Base-by-base conservation (phyloP, 2,113 vertebrate genomes). In the Callospermophilus lateralis region DNA sequence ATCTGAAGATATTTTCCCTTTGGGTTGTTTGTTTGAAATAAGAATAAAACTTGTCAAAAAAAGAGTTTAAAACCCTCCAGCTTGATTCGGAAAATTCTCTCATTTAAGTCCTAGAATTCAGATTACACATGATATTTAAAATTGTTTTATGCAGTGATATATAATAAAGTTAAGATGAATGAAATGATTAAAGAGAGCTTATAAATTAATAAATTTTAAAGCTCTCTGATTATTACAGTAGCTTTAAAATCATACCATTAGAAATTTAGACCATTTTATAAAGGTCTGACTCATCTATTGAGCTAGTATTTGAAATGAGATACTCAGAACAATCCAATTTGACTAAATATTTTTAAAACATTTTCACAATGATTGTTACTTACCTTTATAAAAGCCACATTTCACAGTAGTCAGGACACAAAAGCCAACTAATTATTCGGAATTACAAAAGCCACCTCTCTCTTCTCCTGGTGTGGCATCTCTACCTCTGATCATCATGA, bases 1-100 rank as follows among this genome's bases (percentile, higher is more conserved):
- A 86, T 68, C 32, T 89, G 42, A 95, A 81, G n/a, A 72, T 70
- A 77, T 73, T 95, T 51, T 84, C 34, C 53, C 91, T 84, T 84
- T 5, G 6, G 1, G 0, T 45, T 10, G 63, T 45, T 74, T 45
- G 3, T 48, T 96, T 48, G 22, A 39, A 63, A 63, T 91, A 24
- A 67, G 67, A 45, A 93, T 30, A 76, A 89, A 48, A 53, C 39
- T 22, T 77, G 19, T 58, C 42, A 74, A 45, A 76, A 45, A 0
- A 83, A 24, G 24, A 87, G 61, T 16, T 77, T 11, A 67, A 83
- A 94, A 72, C 0, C 8, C 2, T n/a, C n/a, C 4, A 70, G 19
- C 7, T 83, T 9, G 28, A 76, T 72, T 77, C 55, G 39, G 32
- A 63, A 76, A 53, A 53, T 92, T 28, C 3, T 89, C 6, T 4